Percentiles rank a stretch among this genome's conserved stretches.
Evolutionary conservation across 2,797 vertebrate species (phyloP).

Genomic region (Vireo griseus): DNA sequence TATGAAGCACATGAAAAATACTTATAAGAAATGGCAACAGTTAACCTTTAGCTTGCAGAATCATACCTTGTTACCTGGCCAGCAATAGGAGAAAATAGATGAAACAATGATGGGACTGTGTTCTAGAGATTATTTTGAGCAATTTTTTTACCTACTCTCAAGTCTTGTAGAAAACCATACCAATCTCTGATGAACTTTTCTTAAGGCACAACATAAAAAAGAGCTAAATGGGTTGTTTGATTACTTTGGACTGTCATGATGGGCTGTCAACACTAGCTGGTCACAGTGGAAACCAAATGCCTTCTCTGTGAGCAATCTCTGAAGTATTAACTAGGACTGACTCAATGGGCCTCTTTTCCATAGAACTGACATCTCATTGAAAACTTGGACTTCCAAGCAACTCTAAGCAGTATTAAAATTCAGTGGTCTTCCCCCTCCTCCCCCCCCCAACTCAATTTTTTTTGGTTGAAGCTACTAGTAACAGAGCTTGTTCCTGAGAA

Average conservation of each 20-base stretch:
- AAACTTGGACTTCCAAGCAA: background rate
- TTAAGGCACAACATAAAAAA: background rate
- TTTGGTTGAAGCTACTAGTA: background rate
- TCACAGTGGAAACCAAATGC: background rate
- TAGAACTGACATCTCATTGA: background rate
- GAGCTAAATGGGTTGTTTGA: background rate
- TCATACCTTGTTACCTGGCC: background rate
- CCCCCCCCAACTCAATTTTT: background rate
- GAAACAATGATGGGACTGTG: background rate
- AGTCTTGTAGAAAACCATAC: background rate
- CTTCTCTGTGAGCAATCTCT: background rate
- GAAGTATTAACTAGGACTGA: background rate
- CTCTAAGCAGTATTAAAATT: background rate
- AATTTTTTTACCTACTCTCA: background rate
- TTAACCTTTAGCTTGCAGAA: background rate
- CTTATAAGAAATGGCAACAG: background rate
- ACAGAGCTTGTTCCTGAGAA: background rate
- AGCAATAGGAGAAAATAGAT: background rate
- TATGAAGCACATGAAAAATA: background rate
- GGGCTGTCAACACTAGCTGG: background rate
- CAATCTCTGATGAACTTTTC: background rate
- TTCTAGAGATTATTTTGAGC: background rate
- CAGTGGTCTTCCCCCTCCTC: background rate
- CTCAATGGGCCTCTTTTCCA: background rate
- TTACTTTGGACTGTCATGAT: background rate